phyloP scores from a whole-genome alignment of 2,888 invertebrate species.

The Psylliodes chrysocephalus region DNA sequence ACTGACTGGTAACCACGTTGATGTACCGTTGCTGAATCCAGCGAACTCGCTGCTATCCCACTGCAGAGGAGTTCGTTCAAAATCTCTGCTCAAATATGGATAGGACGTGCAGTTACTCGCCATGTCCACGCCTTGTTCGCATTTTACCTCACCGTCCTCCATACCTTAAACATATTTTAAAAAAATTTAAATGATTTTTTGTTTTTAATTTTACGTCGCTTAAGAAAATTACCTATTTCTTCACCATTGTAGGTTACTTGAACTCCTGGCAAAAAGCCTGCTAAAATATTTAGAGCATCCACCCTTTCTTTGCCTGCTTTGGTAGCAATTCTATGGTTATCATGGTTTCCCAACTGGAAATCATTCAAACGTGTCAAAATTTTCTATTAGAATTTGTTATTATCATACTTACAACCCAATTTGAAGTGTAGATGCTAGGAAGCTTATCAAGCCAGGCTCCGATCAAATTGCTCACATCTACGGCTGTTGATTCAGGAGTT shows the following conservation, averaged over 20 bases:
- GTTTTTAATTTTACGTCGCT: slow-evolving; percentile 67
- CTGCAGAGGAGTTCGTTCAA: slow-evolving; percentile 82
- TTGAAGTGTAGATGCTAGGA: slow-evolving; percentile 70
- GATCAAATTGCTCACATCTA: slow-evolving; percentile 70
- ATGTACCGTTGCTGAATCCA: slow-evolving; percentile 62
- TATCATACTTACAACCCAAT: slow-evolving; percentile 74
- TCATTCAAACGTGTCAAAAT: background rate
- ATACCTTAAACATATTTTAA: slow-evolving; percentile 7
- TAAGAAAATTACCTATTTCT: slow-evolving; percentile 71
- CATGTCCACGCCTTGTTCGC: slow-evolving; percentile 65
- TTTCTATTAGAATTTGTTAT: background rate
- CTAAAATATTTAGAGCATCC: slow-evolving; percentile 85
- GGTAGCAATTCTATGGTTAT: slow-evolving; percentile 74
- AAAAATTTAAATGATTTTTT: background rate
- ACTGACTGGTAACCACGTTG: slow-evolving; percentile 78
- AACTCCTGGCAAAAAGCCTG: slow-evolving; percentile 83
- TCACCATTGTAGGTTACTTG: slow-evolving; percentile 89
- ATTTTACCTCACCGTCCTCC: slow-evolving; percentile 4
- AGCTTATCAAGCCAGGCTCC: slow-evolving; percentile 74
- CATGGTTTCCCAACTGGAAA: slow-evolving; percentile 77
- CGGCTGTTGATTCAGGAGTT: slow-evolving; percentile 68
- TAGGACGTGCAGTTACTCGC: slow-evolving; percentile 65
- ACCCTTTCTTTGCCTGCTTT: slow-evolving; percentile 72
- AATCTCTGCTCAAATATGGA: slow-evolving; percentile 74
- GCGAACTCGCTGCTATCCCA: slow-evolving; percentile 73